Conservation (phyloP, 2,888 invertebrate species). For the Ischnura elegans region DNA sequence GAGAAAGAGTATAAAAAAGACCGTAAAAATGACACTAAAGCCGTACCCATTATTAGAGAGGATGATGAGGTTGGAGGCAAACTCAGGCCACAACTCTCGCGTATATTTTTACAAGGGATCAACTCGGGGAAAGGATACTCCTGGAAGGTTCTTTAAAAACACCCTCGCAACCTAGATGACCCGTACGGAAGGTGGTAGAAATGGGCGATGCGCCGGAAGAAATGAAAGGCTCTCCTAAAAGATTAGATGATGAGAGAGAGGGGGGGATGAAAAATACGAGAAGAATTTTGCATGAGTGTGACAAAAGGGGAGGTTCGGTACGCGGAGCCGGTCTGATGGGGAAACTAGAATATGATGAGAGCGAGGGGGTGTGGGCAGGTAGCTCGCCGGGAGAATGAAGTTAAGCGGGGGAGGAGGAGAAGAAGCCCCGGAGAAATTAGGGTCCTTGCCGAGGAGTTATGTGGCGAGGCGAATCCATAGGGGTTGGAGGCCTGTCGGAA, state of each 20-base stretch:
- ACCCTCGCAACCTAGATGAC: not conserved
- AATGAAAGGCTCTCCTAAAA: not conserved
- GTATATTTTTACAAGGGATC: not conserved
- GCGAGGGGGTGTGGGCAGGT: not conserved
- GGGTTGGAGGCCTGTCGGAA: not conserved
- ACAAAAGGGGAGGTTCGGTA: not conserved
- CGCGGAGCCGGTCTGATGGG: not conserved
- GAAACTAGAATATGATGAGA: conserved; percentile 8
- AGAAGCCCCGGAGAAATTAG: conserved; percentile 20
- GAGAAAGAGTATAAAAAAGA: not conserved
- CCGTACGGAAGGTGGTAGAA: not conserved
- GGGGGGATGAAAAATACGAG: not conserved
- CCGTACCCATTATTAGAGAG: not conserved
- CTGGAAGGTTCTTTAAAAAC: not conserved
- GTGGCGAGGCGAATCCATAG: not conserved
- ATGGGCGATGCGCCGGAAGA: not conserved
- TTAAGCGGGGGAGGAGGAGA: not conserved
- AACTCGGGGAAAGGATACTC: not conserved
- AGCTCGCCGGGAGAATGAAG: not conserved
- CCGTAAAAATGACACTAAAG: not conserved
- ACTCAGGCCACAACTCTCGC: not conserved
- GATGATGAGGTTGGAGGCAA: not conserved
- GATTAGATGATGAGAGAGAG: not conserved
- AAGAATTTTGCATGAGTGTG: not conserved
- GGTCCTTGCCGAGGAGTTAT: conserved; percentile 31